A percentile compares a stretch with the other conserved stretches of the same genome.
Conservation (phyloP, 2,113 vertebrate genomes). For the Cryptotis parvus region DNA sequence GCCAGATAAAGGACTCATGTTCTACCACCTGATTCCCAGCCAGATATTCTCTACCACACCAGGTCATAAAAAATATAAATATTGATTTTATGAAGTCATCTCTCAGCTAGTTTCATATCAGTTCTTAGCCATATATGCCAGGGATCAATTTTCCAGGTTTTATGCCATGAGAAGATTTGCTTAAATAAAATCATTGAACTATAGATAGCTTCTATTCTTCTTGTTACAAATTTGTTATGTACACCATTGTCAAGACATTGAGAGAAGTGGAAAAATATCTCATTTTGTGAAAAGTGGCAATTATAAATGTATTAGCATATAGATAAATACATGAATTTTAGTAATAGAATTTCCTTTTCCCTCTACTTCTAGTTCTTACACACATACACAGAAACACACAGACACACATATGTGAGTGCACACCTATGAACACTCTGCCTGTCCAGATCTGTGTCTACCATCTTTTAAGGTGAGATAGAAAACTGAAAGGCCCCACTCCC, state of each 20-base stretch:
- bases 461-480: not conserved
- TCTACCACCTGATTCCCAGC: not conserved
- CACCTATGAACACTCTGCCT: not conserved
- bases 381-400: too few relatives aligned
- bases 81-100: not conserved
- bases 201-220: conserved; percentile 27
- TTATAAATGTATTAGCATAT: conserved; percentile 29
- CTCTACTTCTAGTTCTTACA: not conserved
- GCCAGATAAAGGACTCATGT: not conserved
- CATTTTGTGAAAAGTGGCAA: conserved; percentile 29
- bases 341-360: not conserved
- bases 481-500: not conserved
- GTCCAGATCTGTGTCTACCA: conserved; percentile 14
- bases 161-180: not conserved
- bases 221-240: not conserved
- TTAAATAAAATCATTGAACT: conserved; percentile 28
- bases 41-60: not conserved
- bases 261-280: not conserved
- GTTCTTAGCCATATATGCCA: not conserved
- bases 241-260: not conserved
- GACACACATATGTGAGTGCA: not conserved
- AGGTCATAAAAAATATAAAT: accelerated
- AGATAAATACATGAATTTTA: conserved; percentile 25
- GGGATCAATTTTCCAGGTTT: conserved; percentile 36
- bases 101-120: conserved; percentile 30